Evolutionary conservation across 92 coral and sea anemone species (phyloP).

Genomic region (Virgularia gustaviana): DNA sequence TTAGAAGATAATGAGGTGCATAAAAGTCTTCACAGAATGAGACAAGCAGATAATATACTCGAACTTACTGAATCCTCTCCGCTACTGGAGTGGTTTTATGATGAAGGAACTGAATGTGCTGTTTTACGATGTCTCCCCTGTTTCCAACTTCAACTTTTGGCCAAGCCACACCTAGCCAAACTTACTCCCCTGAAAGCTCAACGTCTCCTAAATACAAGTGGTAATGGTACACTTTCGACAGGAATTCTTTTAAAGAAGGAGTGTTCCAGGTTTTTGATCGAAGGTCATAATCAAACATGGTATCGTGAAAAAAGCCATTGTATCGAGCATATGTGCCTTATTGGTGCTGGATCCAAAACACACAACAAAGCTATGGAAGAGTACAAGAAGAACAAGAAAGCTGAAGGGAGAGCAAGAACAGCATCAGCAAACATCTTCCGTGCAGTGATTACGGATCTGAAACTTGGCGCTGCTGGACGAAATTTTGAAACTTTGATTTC

Average conservation of each 20-base stretch:
- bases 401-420: constrained; percentile 13
- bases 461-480: constrained; percentile 44
- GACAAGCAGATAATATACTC: constrained; percentile 18
- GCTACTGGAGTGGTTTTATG: constrained; percentile 24
- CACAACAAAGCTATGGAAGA: constrained; percentile 44
- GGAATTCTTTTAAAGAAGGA: constrained; percentile 2
- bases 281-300: constrained; percentile 3
- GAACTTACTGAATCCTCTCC: background rate
- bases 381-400: constrained; percentile 20
- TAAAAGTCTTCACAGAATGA: background rate
- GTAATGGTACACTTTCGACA: background rate
- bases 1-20: constrained; percentile 3
- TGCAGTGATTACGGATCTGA: constrained; percentile 35
- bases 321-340: constrained; percentile 18
- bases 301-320: background rate
- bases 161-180: constrained; percentile 1
- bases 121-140: constrained; percentile 25
- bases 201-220: background rate
- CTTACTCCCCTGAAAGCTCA: constrained; percentile 29
- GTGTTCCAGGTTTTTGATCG: background rate
- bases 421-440: constrained; percentile 38
- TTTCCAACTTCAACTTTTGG: constrained; percentile 10
- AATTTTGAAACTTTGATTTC: constrained; percentile 44
- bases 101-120: constrained; percentile 20
- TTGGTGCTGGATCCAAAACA: constrained; percentile 6